These are phyloP conservation scores for Acanthurus tractus DNA, from an alignment of 2,797 vertebrate genomes.

Conservation along the genomic window DNA sequence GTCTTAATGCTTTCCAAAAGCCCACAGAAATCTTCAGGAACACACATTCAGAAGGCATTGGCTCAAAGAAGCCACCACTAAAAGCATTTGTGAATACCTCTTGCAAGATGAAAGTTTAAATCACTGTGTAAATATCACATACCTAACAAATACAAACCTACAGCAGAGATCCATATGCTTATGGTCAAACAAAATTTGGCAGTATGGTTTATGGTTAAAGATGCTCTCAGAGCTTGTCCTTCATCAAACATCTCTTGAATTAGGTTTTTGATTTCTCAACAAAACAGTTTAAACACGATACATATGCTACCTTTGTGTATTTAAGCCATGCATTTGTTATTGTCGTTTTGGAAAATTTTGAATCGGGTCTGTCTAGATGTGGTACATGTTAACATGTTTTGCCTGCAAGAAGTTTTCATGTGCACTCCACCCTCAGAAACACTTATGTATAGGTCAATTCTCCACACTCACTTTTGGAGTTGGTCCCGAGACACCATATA, in stretches of 20 bases:
- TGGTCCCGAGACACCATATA: too few relatives aligned
- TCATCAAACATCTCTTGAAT: not conserved
- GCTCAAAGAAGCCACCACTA: constrained; percentile 27
- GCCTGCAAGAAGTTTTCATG: too few relatives aligned
- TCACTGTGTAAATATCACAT: not conserved
- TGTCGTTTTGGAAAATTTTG: not conserved
- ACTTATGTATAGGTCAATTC: too few relatives aligned
- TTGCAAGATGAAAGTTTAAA: constrained; percentile 7
- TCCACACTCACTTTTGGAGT: too few relatives aligned
- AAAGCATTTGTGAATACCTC: constrained; percentile 19
- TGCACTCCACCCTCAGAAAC: too few relatives aligned
- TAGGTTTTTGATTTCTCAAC: not conserved
- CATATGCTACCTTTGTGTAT: not conserved
- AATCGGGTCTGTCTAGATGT: too few relatives aligned
- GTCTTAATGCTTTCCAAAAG: constrained; percentile 42
- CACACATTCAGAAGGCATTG: constrained; percentile 32
- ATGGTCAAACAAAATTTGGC: not conserved
- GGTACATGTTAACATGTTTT: constrained; percentile 3
- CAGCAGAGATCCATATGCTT: not conserved
- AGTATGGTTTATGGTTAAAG: not conserved
- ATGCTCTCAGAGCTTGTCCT: not conserved
- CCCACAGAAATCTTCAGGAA: constrained; percentile 46
- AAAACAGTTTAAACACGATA: not conserved
- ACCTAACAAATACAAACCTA: not conserved
- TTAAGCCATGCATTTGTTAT: not conserved